Base-by-base conservation (phyloP, 2,113 vertebrate species). In the Aphelocoma coerulescens region DNA sequence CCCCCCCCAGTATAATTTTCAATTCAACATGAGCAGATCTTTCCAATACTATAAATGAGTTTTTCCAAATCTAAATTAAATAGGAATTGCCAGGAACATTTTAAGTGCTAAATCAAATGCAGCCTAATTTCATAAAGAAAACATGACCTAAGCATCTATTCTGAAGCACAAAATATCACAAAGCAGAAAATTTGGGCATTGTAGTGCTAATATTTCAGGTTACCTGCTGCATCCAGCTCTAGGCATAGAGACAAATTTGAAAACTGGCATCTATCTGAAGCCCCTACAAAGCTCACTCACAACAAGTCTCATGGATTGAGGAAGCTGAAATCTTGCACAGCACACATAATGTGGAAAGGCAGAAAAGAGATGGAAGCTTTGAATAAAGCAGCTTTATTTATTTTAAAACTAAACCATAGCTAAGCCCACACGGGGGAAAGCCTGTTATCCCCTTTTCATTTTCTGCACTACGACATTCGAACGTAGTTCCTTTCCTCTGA, bases 341-440 rank as follows among this genome's bases (percentile, higher is more conserved):
- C 27, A 32, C 30, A 89, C 51, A 55, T 13, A 85, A 96, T 1
- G 39, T 41, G 69, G 33, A 78, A 91, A 61, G 51, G 37, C 65
- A 93, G 92, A 87, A 74, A 51, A 92, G 68, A 82, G 82, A 85
- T 67, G 87, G 89, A 76, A 94, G 89, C 93, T 82, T 2, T 43
- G 78, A 96, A 96, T 41, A 91, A 75, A 93, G 46, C 68, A 54
- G 63, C 87, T 95, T 83, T 71, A 51, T 82, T 91, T 91, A 67
- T 68, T 81, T 84, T 66, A 73, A 81, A 94, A 44, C 89, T 62
- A 93, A 86, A 79, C 76, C 83, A 54, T 3, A 63, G 62, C 52
- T 76, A 89, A 89, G 68, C 52, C 66, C 63, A 11, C 52, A 35
- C 33, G 21, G 44, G 75, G 96, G 63, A 79, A 86, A 80, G 93